These are phyloP conservation scores for Coelopa frigida DNA, from an alignment of 1,140 invertebrate genomes.

Conservation along the genomic window DNA sequence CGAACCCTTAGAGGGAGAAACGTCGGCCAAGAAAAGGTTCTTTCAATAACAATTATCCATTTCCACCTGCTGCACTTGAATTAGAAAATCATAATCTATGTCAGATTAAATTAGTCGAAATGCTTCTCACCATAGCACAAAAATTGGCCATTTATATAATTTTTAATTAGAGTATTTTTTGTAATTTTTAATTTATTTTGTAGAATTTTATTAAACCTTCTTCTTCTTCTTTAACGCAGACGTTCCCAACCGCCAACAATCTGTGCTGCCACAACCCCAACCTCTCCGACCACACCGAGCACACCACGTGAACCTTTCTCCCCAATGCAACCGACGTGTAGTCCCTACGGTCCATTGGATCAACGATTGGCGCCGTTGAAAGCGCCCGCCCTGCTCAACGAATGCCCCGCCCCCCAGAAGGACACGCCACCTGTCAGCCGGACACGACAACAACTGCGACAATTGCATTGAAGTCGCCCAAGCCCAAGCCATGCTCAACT, in stretches of 20 bases:
- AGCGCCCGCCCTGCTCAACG: slow-evolving; percentile 2
- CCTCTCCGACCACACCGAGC: not conserved
- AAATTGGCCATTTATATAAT: no score
- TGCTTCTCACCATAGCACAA: not conserved
- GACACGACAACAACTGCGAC: no score
- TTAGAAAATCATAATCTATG: no score
- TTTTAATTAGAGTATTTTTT: no score
- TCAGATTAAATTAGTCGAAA: not conserved
- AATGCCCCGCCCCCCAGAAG: no score
- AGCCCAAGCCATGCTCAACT: no score
- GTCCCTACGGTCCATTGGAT: not conserved
- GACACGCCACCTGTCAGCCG: no score
- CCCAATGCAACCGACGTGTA: not conserved
- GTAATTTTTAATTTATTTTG: not conserved
- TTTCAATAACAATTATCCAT: no score
- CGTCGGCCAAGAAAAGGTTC: no score
- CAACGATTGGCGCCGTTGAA: not conserved
- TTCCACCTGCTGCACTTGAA: no score
- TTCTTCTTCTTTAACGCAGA: not conserved
- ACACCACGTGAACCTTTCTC: not conserved
- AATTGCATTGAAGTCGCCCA: no score
- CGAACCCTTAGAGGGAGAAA: not conserved
- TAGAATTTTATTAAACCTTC: slow-evolving; percentile 1
- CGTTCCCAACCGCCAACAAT: slow-evolving; percentile 8
- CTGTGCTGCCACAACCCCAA: slow-evolving; percentile 2